Evolutionary conservation across 2,797 vertebrate species (phyloP).

Genomic region (Sebastes diploproa): DNA sequence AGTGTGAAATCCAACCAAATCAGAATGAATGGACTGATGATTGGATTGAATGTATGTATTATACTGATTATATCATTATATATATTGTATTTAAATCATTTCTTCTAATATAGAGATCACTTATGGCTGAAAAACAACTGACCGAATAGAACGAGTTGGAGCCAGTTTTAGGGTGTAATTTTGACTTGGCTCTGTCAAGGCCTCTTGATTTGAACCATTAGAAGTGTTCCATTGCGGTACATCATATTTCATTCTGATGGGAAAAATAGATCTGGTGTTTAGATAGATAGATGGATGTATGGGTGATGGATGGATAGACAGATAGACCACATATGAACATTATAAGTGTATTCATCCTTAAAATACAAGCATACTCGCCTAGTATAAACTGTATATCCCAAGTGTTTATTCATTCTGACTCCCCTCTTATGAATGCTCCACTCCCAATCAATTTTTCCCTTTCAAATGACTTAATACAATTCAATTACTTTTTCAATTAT

Average conservation of each 20-base stretch:
- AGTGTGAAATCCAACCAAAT: background rate
- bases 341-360: background rate
- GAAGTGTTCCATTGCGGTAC: background rate
- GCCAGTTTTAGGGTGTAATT: background rate
- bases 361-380: background rate
- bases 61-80: background rate
- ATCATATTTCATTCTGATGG: background rate
- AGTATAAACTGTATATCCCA: background rate
- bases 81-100: background rate
- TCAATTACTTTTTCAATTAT: constrained; percentile 68
- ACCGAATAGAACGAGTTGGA: background rate
- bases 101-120: background rate
- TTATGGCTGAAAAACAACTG: background rate
- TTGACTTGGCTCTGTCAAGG: background rate
- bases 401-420: background rate
- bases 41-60: background rate
- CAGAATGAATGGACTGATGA: background rate
- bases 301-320: too few species aligned
- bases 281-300: too few species aligned
- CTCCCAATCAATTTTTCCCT: background rate
- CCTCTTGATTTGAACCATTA: background rate
- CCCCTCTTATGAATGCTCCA: background rate
- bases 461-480: constrained; percentile 20
- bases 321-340: background rate
- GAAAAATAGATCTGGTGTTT: background rate